phyloP scores from a whole-genome alignment of 2,888 invertebrate species.

The Andrena camellia region DNA sequence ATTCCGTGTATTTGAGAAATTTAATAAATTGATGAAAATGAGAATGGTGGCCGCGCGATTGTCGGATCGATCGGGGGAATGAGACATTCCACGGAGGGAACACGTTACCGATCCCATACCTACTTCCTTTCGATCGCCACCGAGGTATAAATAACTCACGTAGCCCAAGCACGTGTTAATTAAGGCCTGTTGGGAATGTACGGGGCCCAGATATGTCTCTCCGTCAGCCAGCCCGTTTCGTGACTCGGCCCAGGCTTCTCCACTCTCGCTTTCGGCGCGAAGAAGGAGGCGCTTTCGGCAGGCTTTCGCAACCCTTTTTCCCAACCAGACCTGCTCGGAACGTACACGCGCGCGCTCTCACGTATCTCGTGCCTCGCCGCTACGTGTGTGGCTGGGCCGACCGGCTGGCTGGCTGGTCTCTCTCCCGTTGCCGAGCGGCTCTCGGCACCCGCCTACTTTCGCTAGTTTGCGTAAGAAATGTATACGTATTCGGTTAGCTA shows the following conservation, averaged over 20 bases:
- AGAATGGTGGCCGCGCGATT: background rate
- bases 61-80: constrained; percentile 3
- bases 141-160: constrained; percentile 59
- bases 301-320: constrained; percentile 80
- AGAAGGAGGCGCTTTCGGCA: constrained; percentile 70
- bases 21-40: background rate
- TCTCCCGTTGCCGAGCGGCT: constrained; percentile 59
- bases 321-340: constrained; percentile 68
- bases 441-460: constrained; percentile 81
- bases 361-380: constrained; percentile 46
- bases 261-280: constrained; percentile 72
- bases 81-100: constrained; percentile 17
- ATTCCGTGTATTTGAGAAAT: background rate
- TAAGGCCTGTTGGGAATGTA: constrained; percentile 55
- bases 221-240: constrained; percentile 46
- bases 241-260: constrained; percentile 60
- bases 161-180: constrained; percentile 60
- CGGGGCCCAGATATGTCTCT: constrained; percentile 61
- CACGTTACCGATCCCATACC: constrained; percentile 46
- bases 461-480: constrained; percentile 84
- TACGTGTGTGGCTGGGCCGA: constrained; percentile 46
- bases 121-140: constrained; percentile 46
- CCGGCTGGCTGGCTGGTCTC: constrained; percentile 28
- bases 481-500: constrained; percentile 80
- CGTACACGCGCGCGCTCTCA: constrained; percentile 65